phyloP scores from a whole-genome alignment of 2,113 vertebrate genomes.

The Syrrhaptes paradoxus region DNA sequence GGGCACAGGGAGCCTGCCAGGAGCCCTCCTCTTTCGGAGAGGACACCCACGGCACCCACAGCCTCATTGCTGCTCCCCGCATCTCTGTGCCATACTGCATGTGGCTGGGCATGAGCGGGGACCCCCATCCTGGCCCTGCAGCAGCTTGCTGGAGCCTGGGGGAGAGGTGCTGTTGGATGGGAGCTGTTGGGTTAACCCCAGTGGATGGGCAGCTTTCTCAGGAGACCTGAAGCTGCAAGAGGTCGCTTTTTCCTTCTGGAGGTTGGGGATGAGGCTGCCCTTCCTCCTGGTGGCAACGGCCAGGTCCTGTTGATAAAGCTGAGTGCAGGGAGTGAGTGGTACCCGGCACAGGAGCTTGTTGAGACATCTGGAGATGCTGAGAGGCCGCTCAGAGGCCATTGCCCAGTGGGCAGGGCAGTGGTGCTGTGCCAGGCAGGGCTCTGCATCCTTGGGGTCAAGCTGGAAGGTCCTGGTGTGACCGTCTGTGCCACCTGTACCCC shows the following conservation, averaged over 20 bases:
- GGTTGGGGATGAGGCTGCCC: neutral
- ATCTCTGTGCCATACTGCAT: neutral
- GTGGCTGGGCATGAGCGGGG: accelerated
- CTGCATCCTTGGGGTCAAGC: neutral
- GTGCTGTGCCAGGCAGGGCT: neutral
- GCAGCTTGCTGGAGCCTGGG: neutral
- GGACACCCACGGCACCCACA: neutral
- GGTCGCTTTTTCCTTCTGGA: neutral
- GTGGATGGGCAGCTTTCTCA: neutral
- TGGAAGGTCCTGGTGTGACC: accelerated
- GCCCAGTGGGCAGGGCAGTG: neutral
- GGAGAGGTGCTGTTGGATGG: neutral
- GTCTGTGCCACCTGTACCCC: neutral
- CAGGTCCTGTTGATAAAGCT: neutral
- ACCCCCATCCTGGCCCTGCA: neutral
- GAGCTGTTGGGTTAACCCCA: neutral
- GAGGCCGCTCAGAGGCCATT: neutral
- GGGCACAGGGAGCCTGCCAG: accelerated
- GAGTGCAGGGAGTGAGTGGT: neutral
- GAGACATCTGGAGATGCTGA: neutral
- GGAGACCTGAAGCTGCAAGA: neutral
- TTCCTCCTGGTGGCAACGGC: neutral
- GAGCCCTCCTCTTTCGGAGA: neutral
- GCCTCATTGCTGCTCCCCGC: accelerated
- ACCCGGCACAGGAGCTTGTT: neutral